Evolutionary conservation across 30 jellyfish, hydroid and myxozoan species (phyloP).

Genomic region (Clytia hemisphaerica): DNA sequence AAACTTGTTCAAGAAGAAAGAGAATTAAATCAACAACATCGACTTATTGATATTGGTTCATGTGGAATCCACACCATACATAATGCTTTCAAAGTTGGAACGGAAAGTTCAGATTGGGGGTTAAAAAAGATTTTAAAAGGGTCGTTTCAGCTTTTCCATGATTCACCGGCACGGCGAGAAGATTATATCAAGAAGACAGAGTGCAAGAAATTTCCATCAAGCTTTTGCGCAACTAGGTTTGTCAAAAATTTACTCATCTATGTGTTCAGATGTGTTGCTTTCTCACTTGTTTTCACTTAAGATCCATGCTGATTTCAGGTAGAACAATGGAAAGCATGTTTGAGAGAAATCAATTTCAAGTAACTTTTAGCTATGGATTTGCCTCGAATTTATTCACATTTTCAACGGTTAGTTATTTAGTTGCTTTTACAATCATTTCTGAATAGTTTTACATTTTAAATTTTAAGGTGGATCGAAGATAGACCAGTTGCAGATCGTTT

Average conservation of each 20-base stretch:
- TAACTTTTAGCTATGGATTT: too few relatives aligned
- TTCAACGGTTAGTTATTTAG: too few relatives aligned
- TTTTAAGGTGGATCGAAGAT: neutral
- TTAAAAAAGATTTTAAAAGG: conserved; percentile 5
- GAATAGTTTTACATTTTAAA: too few relatives aligned
- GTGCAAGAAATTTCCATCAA: neutral
- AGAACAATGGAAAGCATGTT: too few relatives aligned
- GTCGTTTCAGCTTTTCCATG: neutral
- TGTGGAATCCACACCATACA: conserved; percentile 7
- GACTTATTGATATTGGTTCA: conserved; percentile 7
- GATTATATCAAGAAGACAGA: neutral
- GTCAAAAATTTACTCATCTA: too few relatives aligned
- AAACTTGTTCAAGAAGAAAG: neutral
- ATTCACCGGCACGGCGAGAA: conserved; percentile 18
- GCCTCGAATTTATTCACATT: too few relatives aligned
- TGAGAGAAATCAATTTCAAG: too few relatives aligned
- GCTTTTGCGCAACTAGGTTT: conserved; percentile 12
- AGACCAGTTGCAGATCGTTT: neutral
- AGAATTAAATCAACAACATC: neutral
- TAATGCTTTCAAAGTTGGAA: conserved; percentile 15
- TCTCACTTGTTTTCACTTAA: too few relatives aligned
- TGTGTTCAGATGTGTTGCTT: too few relatives aligned
- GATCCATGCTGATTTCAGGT: too few relatives aligned
- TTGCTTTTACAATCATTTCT: too few relatives aligned
- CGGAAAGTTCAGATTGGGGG: neutral